Percentiles rank a stretch among this genome's conserved stretches.
Conservation (phyloP, 2,888 invertebrate genomes). For the Gisinianus flammeolus region DNA sequence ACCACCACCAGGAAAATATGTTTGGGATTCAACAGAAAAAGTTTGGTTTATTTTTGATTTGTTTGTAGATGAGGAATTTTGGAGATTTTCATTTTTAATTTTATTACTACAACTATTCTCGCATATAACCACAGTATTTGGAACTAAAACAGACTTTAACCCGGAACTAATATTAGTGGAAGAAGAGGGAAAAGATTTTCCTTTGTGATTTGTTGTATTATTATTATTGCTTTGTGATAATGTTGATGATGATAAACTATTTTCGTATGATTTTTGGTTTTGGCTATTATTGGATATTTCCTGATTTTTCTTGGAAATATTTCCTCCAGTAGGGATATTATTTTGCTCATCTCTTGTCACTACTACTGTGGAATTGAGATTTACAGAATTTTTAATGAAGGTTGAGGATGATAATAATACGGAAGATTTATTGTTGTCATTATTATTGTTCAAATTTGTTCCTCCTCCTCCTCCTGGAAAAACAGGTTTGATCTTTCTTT, state of each 20-base stretch:
- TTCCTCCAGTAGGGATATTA: background rate
- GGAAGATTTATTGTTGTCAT: background rate
- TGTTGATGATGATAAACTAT: conserved; percentile 1
- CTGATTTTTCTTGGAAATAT: background rate
- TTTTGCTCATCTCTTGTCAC: background rate
- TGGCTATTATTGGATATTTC: background rate
- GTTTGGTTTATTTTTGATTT: too few species aligned
- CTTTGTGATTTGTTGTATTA: conserved; percentile 6
- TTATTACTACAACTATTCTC: background rate
- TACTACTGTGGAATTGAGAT: background rate
- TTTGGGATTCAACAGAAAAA: conserved; percentile 3
- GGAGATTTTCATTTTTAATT: background rate
- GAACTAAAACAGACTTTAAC: too few species aligned
- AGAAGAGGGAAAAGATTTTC: background rate
- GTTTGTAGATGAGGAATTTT: background rate
- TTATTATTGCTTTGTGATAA: background rate
- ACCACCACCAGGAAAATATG: background rate
- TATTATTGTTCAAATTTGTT: background rate
- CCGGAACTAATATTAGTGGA: background rate
- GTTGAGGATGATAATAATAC: background rate
- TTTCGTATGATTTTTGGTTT: background rate
- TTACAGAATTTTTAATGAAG: background rate
- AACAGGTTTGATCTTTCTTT: conserved; percentile 55
- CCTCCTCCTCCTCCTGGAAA: background rate
- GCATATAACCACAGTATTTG: background rate